Percentiles rank a stretch among this genome's conserved stretches.
Conservation (phyloP, 2,888 invertebrate species). For the Drosophila bunnanda region DNA sequence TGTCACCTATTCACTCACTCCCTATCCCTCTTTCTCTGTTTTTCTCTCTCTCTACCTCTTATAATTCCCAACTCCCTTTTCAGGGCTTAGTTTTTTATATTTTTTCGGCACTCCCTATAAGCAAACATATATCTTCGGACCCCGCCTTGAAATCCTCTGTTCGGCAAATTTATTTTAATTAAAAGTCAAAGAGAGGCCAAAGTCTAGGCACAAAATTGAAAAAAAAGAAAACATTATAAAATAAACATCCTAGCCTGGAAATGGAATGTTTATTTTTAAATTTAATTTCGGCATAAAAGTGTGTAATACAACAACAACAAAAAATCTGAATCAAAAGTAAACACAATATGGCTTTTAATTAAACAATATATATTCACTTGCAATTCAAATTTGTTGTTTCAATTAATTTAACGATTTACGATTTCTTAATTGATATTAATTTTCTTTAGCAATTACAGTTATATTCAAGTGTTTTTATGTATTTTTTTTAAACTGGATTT, state of each 20-base stretch:
- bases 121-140: constrained; percentile 46
- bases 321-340: not conserved
- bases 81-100: constrained; percentile 12
- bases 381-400: not conserved
- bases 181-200: not conserved
- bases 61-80: constrained; percentile 3
- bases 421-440: not conserved
- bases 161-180: constrained; percentile 11
- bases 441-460: not conserved
- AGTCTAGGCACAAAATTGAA: constrained; percentile 1
- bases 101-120: constrained; percentile 40
- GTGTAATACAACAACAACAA: not conserved
- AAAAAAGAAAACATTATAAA: not conserved
- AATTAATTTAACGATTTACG: not conserved
- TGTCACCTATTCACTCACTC: not conserved
- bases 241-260: constrained; percentile 9
- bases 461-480: not conserved
- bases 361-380: constrained; percentile 12
- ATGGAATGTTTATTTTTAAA: constrained; percentile 3
- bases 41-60: not conserved
- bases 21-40: not conserved
- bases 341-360: constrained; percentile 10
- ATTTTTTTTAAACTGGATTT: not conserved
- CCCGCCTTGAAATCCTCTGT: not conserved
- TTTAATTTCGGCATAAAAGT: constrained; percentile 13